These are phyloP conservation scores for Orchesellides sinensis DNA, from an alignment of 2,888 invertebrate genomes.

Conservation along the genomic window DNA sequence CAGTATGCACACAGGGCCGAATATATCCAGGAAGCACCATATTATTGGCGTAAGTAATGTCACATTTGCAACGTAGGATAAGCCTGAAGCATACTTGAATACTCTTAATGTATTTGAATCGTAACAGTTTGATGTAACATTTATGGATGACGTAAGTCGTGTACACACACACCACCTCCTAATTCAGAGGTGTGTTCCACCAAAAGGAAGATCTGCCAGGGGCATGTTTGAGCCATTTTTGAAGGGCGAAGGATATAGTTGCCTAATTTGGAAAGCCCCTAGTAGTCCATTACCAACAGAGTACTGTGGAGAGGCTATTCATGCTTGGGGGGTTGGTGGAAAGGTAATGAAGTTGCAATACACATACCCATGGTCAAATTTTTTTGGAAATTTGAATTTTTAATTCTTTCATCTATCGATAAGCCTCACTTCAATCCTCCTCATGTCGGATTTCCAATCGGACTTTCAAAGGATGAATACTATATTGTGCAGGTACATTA, in stretches of 20 bases:
- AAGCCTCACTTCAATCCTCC: too few species aligned
- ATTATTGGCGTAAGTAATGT: conserved; percentile 38
- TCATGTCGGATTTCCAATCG: not conserved
- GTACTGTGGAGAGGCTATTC: not conserved
- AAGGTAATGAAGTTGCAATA: too few species aligned
- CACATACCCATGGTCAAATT: not conserved
- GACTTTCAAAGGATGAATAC: not conserved
- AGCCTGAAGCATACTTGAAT: not conserved
- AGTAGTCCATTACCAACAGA: too few species aligned
- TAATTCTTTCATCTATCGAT: not conserved
- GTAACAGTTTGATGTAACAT: not conserved
- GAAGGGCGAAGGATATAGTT: not conserved
- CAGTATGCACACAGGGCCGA: conserved; percentile 27
- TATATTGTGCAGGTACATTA: conserved; percentile 24
- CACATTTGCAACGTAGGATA: not conserved
- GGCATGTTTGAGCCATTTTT: conserved; percentile 12
- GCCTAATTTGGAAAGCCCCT: not conserved
- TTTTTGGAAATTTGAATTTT: not conserved
- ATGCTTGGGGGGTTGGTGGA: not conserved
- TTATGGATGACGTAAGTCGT: not conserved
- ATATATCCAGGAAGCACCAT: conserved; percentile 16
- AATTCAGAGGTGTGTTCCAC: conserved; percentile 16
- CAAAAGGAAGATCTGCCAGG: not conserved
- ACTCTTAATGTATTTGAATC: not conserved
- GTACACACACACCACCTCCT: conserved; percentile 17